Evolutionary conservation across 2,888 invertebrate genomes (phyloP), one percentile per base, ranked within the genome.

Genomic region (Eutolmus rufibarbis): DNA sequence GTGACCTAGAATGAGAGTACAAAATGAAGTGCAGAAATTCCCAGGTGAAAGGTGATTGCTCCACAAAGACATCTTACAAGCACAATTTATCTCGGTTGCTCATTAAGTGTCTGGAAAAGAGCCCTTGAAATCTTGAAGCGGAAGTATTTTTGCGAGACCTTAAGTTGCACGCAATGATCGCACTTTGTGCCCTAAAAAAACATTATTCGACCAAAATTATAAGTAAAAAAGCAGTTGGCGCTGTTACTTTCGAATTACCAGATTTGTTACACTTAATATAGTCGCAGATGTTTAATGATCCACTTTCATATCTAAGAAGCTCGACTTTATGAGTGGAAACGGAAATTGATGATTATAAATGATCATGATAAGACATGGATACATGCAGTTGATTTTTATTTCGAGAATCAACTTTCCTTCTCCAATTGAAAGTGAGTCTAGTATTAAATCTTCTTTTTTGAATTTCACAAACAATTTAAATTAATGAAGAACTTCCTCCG

Each of bases 31-130:
- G 19, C 23, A 37, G 5, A 76, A 76, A 76, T 76, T 76, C 37
- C 19, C 16, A 76, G 76, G 76, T 76, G 76, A 76, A 76, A 76
- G 37, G 37, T 76, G 76, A 76, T 76, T 76, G 37, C 76, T 76
- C 34, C 76, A 76, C n/a, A 76, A 76, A 76, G 16, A 34, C 37
- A 66, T n/a, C 40, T 66, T 28, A 66, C 66, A 8, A 28, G 12
- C 12, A 5, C 8, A 28, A 66, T 66, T 66, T 23, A 28, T 9
- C 66, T 19, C 28, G 66, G 19, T 19, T 23, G 14, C 43, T 46
- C 43, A 46, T 66, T 28, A 8, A 28, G 9, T 19, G 23, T 28
- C 66, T 66, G 66, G 23, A 19, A 23, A 66, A 66, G 66, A 28
- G 66, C 66, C 66, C 66, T 66, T 66, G 66, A 66, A 66, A 23